Conservation (phyloP, 1,140 invertebrate species). For the Marisa cornuarietis region DNA sequence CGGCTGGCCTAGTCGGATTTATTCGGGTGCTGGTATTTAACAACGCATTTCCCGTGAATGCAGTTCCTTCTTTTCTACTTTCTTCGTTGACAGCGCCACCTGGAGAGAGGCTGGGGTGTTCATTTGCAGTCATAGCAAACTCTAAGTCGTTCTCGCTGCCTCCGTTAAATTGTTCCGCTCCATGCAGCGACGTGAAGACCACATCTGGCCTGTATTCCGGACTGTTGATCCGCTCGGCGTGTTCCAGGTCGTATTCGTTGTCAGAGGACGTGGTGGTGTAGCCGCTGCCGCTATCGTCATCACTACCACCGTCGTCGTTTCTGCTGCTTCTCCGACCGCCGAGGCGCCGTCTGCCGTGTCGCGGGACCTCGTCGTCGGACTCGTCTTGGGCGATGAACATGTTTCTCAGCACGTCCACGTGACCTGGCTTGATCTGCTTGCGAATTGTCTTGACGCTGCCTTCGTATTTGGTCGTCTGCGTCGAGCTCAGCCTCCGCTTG, state of each 20-base stretch:
- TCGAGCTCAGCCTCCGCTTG: conserved; percentile 1
- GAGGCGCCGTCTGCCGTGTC: conserved; percentile 8
- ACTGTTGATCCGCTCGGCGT: conserved; percentile 17
- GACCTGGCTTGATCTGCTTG: conserved; percentile 21
- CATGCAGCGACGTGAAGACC: not conserved
- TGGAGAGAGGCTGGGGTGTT: too few species aligned
- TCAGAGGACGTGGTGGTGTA: conserved; percentile 22
- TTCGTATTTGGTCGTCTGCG: conserved; percentile 20
- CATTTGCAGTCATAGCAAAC: too few species aligned
- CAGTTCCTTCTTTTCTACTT: too few species aligned
- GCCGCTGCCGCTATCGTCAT: conserved; percentile 11
- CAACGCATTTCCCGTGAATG: too few species aligned
- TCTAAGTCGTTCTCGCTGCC: not conserved
- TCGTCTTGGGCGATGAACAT: conserved; percentile 1
- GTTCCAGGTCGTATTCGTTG: conserved; percentile 22
- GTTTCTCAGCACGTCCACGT: conserved; percentile 19
- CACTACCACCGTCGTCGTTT: not conserved
- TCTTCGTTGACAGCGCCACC: too few species aligned
- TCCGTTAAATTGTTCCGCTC: not conserved
- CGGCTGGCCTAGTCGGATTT: too few species aligned
- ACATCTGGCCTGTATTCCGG: not conserved
- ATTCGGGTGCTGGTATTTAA: too few species aligned
- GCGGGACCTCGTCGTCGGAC: not conserved
- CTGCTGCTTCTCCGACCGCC: not conserved
- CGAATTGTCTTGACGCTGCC: conserved; percentile 21